Base-by-base conservation (phyloP, 2,888 invertebrate genomes). In the Monochamus alternatus region DNA sequence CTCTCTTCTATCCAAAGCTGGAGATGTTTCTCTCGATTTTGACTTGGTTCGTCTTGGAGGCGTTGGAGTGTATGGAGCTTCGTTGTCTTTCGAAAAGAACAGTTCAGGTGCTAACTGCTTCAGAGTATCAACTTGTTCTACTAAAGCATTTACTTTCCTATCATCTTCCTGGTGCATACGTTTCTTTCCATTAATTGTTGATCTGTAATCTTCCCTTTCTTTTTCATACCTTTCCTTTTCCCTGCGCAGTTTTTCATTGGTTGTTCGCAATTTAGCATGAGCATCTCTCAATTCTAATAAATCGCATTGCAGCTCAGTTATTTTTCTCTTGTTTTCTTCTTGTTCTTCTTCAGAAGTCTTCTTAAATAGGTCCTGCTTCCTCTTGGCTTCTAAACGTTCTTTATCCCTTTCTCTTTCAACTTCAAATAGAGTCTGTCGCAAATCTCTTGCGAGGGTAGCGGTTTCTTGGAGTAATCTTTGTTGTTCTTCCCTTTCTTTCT, bases 401-500 rank as follows among this genome's bases (percentile, higher is more conserved):
- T 96, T 96, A 85, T 97, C 97, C 80, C 96, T 91, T 90, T 97
- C 97, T 76, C 96, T 92, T 89, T 97, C 97, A 81, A 97, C 95
- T 91, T 96, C 96, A 85, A 95, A 96, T 47, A 97, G 91, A 0
- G 97, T 97, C 88, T 96, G 97, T 12, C 96, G 90, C 65, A 97
- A 89, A 87, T 97, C 97, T 76, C 96, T 91, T 0, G 97, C 97
- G 76, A 97, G 91, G 0, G 96, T 97, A 55, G 96, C 96, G 0
- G 97, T 96, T 90, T 97, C 97, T 87, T 96, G 96, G 44, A 97
- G 89, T 55, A 97, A 89, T n/a, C 97, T 91, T 82, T 97, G 97
- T 84, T 97, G 96, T 84, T 97, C 97, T 87, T 97, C 96, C 31
- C 97, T 91, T 88, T 97, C 97, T 87, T 97, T 97, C 85, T 97